Percentiles rank a stretch among this genome's conserved stretches.
Evolutionary conservation across 2,797 vertebrate genomes (phyloP).

Genomic region (Eidolon dupreanum): DNA sequence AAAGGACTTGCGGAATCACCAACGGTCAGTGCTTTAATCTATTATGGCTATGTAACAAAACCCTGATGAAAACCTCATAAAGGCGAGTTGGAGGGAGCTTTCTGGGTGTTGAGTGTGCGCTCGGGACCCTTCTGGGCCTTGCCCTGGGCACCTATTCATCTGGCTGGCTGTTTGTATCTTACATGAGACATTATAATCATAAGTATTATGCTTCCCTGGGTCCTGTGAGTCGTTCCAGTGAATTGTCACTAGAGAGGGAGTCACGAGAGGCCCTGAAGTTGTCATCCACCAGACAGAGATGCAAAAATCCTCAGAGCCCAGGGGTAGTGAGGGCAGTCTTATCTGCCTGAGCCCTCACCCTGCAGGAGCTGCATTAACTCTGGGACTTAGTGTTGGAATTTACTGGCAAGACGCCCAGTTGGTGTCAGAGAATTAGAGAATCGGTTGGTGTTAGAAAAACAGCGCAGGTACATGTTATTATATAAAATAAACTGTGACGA

Average conservation of each 20-base stretch:
- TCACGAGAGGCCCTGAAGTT: not conserved
- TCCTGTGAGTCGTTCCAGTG: not conserved
- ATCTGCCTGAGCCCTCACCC: not conserved
- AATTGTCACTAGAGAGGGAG: not conserved
- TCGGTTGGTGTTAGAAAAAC: not conserved
- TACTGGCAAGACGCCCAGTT: not conserved
- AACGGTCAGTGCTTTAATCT: not conserved
- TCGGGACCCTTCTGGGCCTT: no score
- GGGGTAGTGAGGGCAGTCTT: not conserved
- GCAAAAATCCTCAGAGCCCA: not conserved
- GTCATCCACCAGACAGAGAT: not conserved
- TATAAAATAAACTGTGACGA: not conserved
- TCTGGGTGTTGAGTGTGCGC: not conserved
- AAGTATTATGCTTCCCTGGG: not conserved
- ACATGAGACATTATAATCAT: no score
- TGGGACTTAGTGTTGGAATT: not conserved
- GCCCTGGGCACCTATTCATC: not conserved
- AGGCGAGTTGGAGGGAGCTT: not conserved
- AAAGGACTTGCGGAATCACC: not conserved
- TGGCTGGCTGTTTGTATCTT: not conserved
- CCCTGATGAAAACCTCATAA: not conserved
- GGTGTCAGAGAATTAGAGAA: not conserved
- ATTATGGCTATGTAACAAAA: not conserved
- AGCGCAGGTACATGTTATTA: no score
- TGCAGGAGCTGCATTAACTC: not conserved